Evolutionary conservation across 2,113 vertebrate species (phyloP).

Genomic region (Scartelaos histophorus): DNA sequence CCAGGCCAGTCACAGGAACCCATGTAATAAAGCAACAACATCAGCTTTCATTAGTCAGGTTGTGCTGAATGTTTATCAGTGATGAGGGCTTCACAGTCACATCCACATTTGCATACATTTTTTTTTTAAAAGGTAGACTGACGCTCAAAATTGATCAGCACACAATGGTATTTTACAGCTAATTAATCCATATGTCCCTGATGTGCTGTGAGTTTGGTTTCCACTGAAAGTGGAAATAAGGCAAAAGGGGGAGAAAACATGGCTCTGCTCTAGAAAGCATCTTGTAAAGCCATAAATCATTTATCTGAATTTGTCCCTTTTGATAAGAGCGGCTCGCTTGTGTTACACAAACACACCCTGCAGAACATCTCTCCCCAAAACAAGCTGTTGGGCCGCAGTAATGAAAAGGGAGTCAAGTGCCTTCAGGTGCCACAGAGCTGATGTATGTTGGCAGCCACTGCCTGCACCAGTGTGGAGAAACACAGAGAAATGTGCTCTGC

Average conservation of each 20-base stretch:
- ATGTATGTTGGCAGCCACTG: slow-evolving; percentile 70
- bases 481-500: slow-evolving; percentile 72
- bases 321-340: slow-evolving; percentile 46
- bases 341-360: slow-evolving; percentile 36
- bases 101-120: slow-evolving; percentile 9
- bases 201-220: neutral
- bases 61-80: slow-evolving; percentile 26
- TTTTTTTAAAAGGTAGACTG: neutral
- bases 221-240: neutral
- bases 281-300: slow-evolving; percentile 42
- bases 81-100: slow-evolving; percentile 1
- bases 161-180: slow-evolving; percentile 15
- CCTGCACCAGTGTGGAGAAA: slow-evolving; percentile 64
- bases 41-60: slow-evolving; percentile 27
- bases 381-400: slow-evolving; percentile 58
- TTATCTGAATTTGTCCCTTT: slow-evolving; percentile 44
- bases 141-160: slow-evolving; percentile 14
- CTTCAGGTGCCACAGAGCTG: slow-evolving; percentile 68
- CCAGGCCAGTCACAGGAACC: slow-evolving; percentile 18
- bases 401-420: slow-evolving; percentile 68
- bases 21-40: slow-evolving; percentile 36
- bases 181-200: neutral
- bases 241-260: neutral
- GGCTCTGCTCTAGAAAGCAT: slow-evolving; percentile 20
- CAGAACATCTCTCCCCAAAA: slow-evolving; percentile 46